These are phyloP conservation scores for Drosophila chauvacae DNA, from an alignment of 1,140 invertebrate genomes.

Conservation along the genomic window DNA sequence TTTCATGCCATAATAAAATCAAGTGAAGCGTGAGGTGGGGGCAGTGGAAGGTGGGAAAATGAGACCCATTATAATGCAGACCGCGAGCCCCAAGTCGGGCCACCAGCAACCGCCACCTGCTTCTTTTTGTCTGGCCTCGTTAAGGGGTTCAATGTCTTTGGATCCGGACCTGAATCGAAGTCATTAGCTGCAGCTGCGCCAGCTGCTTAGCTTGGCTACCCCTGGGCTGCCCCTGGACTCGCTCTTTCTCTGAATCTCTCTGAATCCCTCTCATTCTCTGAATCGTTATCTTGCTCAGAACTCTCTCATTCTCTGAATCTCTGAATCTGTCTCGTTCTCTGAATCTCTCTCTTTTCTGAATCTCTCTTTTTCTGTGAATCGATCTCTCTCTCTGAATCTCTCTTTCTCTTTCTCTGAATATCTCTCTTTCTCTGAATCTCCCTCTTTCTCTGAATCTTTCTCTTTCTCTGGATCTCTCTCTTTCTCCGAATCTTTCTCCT, in stretches of 20 bases:
- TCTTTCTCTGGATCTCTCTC: too few species aligned
- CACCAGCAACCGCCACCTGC: constrained; percentile 18
- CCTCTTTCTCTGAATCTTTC: too few species aligned
- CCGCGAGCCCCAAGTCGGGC: constrained; percentile 14
- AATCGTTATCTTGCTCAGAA: too few species aligned
- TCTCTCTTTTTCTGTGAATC: too few species aligned
- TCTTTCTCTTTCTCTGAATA: too few species aligned
- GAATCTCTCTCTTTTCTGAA: too few species aligned
- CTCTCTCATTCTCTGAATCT: too few species aligned
- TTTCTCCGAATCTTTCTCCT: too few species aligned
- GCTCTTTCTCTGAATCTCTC: neutral
- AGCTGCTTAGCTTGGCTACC: neutral
- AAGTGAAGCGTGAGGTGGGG: neutral
- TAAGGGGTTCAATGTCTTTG: constrained; percentile 40
- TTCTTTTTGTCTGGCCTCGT: constrained; percentile 60
- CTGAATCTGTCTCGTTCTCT: too few species aligned
- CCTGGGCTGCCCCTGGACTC: constrained; percentile 1
- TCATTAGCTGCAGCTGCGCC: constrained; percentile 21
- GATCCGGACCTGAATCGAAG: constrained; percentile 26
- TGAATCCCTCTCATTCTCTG: too few species aligned
- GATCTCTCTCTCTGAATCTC: too few species aligned
- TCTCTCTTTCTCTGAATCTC: too few species aligned
- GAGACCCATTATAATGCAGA: constrained; percentile 26
- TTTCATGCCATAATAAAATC: constrained; percentile 5
- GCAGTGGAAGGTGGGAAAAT: neutral